Percentiles rank a stretch among this genome's conserved stretches.
Conservation (phyloP, 2,113 vertebrate genomes). For the Triplophysa dalaica region DNA sequence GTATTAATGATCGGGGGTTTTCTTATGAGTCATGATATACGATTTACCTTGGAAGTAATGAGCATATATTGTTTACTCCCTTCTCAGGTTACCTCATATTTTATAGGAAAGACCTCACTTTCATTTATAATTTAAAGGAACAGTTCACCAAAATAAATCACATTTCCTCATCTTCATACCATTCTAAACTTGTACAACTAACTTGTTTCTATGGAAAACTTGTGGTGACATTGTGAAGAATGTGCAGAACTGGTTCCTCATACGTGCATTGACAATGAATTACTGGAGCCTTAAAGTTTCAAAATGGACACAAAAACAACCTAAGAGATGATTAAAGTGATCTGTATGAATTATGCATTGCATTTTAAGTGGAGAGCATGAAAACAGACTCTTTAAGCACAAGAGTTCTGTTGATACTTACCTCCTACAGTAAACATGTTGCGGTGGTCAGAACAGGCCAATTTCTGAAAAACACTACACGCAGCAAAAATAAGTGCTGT, state of each 20-base stretch:
- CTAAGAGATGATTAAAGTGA: not conserved
- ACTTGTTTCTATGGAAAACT: too few relatives aligned
- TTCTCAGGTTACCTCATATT: not conserved
- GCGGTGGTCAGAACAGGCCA: slow-evolving; percentile 26
- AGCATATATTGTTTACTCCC: not conserved
- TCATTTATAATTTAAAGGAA: not conserved
- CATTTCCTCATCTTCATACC: not conserved
- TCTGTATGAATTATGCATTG: not conserved
- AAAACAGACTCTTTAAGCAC: slow-evolving; percentile 36
- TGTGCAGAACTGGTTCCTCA: not conserved
- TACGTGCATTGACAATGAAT: not conserved
- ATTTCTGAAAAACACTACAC: not conserved
- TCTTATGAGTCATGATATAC: too few relatives aligned
- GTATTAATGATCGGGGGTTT: too few relatives aligned
- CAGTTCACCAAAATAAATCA: not conserved
- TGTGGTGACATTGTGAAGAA: too few relatives aligned
- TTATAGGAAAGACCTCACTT: not conserved
- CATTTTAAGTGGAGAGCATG: slow-evolving; percentile 25
- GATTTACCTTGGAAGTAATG: not conserved
- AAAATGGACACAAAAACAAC: too few relatives aligned
- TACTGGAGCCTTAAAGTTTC: too few relatives aligned
- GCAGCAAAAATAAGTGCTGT: not conserved
- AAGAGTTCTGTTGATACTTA: slow-evolving; percentile 37
- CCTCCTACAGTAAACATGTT: slow-evolving; percentile 22
- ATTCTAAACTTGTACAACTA: too few relatives aligned